Evolutionary conservation across 2,797 vertebrate genomes (phyloP).

Genomic region (Clamator glandarius): DNA sequence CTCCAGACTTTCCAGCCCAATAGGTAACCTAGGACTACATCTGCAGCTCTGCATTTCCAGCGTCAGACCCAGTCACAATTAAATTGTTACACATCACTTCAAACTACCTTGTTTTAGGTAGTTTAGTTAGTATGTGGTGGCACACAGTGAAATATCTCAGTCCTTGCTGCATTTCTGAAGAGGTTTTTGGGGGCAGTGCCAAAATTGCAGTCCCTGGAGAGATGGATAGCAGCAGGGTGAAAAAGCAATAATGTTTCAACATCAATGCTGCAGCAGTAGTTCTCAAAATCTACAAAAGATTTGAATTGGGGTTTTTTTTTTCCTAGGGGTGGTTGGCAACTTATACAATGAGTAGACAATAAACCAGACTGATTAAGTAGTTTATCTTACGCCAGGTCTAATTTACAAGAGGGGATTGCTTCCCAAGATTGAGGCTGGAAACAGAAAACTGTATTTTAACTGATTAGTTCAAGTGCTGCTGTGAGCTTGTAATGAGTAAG

Average conservation of each 20-base stretch:
- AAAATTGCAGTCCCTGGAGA: background rate
- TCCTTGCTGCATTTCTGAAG: background rate
- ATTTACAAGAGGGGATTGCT: slow-evolving; percentile 43
- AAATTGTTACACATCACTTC: background rate
- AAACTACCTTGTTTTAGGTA: background rate
- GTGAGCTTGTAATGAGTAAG: slow-evolving; percentile 16
- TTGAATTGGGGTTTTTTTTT: background rate
- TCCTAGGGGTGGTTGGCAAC: background rate
- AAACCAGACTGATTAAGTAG: slow-evolving; percentile 32
- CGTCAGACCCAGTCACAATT: background rate
- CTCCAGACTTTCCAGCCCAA: background rate
- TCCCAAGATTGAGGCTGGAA: slow-evolving; percentile 14
- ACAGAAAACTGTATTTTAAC: background rate
- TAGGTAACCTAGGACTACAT: background rate
- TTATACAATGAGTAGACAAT: background rate
- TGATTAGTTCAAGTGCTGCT: slow-evolving; percentile 1
- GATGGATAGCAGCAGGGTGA: background rate
- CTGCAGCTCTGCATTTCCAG: background rate
- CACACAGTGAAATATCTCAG: background rate
- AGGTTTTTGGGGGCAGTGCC: background rate
- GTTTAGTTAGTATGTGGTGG: background rate
- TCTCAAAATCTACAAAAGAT: background rate
- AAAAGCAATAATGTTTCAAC: background rate
- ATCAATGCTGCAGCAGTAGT: background rate
- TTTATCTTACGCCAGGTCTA: slow-evolving; percentile 17